Conservation (phyloP, 2,888 invertebrate species). For the Phyto melanocephala region DNA sequence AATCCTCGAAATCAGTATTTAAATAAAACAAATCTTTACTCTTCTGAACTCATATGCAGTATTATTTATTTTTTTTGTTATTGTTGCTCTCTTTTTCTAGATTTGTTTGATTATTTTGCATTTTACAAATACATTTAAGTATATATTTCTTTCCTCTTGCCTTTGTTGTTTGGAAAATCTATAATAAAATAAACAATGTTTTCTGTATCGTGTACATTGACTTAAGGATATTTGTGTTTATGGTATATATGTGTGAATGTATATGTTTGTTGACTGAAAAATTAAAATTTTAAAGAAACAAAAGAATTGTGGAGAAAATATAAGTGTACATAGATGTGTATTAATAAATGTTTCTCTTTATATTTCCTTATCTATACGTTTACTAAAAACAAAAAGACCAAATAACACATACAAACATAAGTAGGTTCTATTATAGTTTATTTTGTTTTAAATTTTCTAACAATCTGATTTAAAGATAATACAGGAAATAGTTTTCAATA, state of each 20-base stretch:
- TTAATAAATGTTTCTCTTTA: too few species aligned
- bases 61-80: too few species aligned
- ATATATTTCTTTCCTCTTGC: background rate
- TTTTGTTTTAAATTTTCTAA: too few species aligned
- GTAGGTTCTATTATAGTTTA: too few species aligned
- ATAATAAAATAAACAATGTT: background rate
- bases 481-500: too few species aligned
- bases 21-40: background rate
- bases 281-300: background rate
- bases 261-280: background rate
- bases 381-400: too few species aligned
- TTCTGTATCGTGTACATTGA: background rate
- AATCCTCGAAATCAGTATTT: background rate
- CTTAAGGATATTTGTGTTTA: slow-evolving; percentile 8
- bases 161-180: background rate
- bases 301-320: too few species aligned
- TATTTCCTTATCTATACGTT: too few species aligned
- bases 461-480: too few species aligned
- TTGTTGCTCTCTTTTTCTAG: too few species aligned
- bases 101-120: background rate
- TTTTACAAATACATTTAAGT: background rate
- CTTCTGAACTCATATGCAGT: background rate
- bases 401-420: too few species aligned
- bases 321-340: too few species aligned
- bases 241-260: background rate